Percentiles rank a stretch among this genome's conserved stretches.
Conservation (phyloP, 2,888 invertebrate species). For the Ichneumoninae sp. region DNA sequence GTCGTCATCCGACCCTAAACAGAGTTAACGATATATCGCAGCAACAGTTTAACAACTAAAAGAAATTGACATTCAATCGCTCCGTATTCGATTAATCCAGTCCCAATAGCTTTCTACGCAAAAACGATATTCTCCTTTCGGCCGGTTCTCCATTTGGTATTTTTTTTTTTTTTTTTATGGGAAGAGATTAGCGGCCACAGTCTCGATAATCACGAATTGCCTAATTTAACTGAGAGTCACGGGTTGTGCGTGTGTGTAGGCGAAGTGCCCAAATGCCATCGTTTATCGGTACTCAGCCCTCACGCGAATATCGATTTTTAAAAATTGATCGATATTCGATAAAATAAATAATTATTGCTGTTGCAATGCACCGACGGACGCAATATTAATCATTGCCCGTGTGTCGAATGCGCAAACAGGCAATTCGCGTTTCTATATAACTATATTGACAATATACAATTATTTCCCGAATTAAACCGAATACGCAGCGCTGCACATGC, state of each 20-base stretch:
- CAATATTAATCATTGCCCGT: conserved; percentile 6
- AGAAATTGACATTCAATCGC: conserved; percentile 56
- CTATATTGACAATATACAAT: conserved; percentile 24
- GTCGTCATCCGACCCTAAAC: conserved; percentile 67
- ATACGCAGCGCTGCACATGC: conserved; percentile 34
- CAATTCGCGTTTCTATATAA: neutral
- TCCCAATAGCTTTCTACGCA: conserved; percentile 18
- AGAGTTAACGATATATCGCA: conserved; percentile 63
- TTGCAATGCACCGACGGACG: neutral
- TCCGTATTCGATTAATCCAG: conserved; percentile 44
- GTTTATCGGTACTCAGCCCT: conserved; percentile 58
- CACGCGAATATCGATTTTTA: conserved; percentile 18
- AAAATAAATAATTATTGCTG: neutral
- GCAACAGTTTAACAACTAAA: conserved; percentile 63
- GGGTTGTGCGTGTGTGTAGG: conserved; percentile 18
- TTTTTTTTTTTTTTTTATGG: neutral
- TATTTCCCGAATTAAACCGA: conserved; percentile 6
- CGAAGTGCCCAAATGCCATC: conserved; percentile 23
- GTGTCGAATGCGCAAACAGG: neutral
- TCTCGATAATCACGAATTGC: neutral
- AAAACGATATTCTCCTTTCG: conserved; percentile 10
- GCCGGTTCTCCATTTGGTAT: neutral
- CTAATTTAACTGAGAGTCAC: neutral
- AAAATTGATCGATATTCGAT: conserved; percentile 15
- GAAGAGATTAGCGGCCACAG: neutral